Evolutionary conservation across 2,797 vertebrate genomes (phyloP).

Genomic region (Poecilia picta): DNA sequence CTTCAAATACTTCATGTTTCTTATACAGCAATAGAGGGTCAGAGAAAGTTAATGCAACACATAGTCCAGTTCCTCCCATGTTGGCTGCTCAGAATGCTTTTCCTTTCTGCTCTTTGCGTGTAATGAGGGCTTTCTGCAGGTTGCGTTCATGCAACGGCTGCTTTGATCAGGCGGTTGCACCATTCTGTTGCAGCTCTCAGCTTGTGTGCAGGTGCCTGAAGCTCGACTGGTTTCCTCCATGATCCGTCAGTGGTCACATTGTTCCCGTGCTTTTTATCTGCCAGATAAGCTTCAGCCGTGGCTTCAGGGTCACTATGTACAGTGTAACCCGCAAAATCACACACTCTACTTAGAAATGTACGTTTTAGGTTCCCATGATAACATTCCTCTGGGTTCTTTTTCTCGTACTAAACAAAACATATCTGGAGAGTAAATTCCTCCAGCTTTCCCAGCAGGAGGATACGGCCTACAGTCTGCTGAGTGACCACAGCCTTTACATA

Average conservation of each 20-base stretch:
- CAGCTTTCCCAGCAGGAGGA: constrained; percentile 56
- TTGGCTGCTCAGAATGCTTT: constrained; percentile 24
- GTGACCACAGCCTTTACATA: constrained; percentile 65
- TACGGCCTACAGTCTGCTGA: constrained; percentile 50
- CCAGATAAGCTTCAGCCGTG: constrained; percentile 8
- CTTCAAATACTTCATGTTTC: constrained; percentile 26
- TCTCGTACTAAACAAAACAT: constrained; percentile 61
- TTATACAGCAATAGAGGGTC: constrained; percentile 31
- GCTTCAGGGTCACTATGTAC: constrained; percentile 35
- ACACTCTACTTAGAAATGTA: constrained; percentile 25
- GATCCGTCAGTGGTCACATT: not conserved
- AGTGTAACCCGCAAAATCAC: constrained; percentile 32
- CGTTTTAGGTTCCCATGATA: constrained; percentile 54
- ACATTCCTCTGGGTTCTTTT: constrained; percentile 58
- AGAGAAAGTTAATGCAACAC: constrained; percentile 33
- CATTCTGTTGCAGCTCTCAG: constrained; percentile 8
- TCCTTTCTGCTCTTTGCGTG: constrained; percentile 13
- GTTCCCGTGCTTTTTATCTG: constrained; percentile 15
- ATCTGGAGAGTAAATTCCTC: constrained; percentile 48
- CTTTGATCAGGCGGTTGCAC: constrained; percentile 37
- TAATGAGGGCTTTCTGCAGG: constrained; percentile 18
- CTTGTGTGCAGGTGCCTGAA: not conserved
- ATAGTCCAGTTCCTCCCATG: constrained; percentile 24
- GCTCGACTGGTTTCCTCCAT: constrained; percentile 3
- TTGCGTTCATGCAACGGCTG: constrained; percentile 6